phyloP scores from a whole-genome alignment of 1,140 invertebrate species.

The Drosophila kikkawai region DNA sequence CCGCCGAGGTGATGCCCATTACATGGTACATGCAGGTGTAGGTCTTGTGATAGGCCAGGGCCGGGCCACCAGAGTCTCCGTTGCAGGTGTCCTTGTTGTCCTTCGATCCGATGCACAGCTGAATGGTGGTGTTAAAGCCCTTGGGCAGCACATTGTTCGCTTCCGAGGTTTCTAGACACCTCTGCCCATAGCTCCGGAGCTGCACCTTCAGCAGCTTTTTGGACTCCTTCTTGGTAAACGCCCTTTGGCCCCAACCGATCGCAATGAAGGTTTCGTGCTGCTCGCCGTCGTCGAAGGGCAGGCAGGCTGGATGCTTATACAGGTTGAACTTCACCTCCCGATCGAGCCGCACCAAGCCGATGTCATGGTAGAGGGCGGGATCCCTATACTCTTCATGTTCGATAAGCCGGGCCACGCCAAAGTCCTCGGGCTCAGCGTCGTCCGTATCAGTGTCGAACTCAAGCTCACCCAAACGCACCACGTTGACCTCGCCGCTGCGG shows the following conservation, averaged over 20 bases:
- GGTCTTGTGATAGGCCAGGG: constrained; percentile 61
- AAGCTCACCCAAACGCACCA: constrained; percentile 75
- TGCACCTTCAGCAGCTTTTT: constrained; percentile 86
- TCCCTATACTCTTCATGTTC: constrained; percentile 55
- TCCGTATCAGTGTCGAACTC: constrained; percentile 68
- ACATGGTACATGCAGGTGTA: constrained; percentile 73
- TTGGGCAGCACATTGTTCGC: constrained; percentile 61
- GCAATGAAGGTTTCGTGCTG: constrained; percentile 61
- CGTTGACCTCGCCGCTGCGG: constrained; percentile 58
- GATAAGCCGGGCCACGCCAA: constrained; percentile 40
- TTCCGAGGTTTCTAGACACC: constrained; percentile 25
- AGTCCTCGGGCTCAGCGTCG: constrained; percentile 76
- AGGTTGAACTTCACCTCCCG: constrained; percentile 60
- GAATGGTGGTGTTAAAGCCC: constrained; percentile 85
- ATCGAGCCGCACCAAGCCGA: constrained; percentile 67
- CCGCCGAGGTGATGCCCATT: constrained; percentile 73
- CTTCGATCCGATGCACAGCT: constrained; percentile 89
- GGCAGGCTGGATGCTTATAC: constrained; percentile 79
- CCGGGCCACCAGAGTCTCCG: constrained; percentile 79
- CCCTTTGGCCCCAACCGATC: constrained; percentile 68
- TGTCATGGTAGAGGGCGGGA: constrained; percentile 68
- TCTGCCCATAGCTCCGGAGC: constrained; percentile 55
- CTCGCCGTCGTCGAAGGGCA: constrained; percentile 64
- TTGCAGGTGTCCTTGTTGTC: constrained; percentile 85
- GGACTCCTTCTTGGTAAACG: constrained; percentile 48